These are phyloP conservation scores for Biston stratarius DNA, from an alignment of 2,888 invertebrate species.

Conservation along the genomic window DNA sequence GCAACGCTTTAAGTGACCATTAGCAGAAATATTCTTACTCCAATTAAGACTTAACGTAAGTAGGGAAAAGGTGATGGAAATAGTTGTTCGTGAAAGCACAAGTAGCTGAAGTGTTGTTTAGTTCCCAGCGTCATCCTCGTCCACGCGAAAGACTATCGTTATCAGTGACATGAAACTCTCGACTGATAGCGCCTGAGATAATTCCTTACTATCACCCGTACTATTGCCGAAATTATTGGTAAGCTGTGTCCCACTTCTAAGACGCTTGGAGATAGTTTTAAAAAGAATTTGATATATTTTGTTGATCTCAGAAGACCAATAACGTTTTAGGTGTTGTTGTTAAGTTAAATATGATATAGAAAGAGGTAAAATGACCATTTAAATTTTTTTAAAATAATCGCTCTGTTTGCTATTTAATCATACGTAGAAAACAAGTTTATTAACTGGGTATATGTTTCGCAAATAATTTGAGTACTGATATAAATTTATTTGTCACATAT, in stretches of 20 bases:
- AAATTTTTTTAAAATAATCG: too few species aligned
- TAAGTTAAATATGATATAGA: too few species aligned
- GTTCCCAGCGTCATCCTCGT: slow-evolving; percentile 6
- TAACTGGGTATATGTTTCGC: too few species aligned
- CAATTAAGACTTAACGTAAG: not conserved
- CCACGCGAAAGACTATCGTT: slow-evolving; percentile 30
- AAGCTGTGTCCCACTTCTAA: slow-evolving; percentile 34
- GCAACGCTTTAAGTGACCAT: too few species aligned
- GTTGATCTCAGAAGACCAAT: too few species aligned
- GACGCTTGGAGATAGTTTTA: slow-evolving; percentile 6
- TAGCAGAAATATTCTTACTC: too few species aligned
- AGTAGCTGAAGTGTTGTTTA: not conserved
- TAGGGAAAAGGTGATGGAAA: not conserved
- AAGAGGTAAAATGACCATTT: too few species aligned
- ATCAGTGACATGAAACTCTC: slow-evolving; percentile 39
- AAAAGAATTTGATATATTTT: slow-evolving; percentile 14
- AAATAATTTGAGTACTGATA: too few species aligned
- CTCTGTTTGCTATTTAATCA: too few species aligned
- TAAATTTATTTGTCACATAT: too few species aligned
- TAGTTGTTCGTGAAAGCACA: not conserved
- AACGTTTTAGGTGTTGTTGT: too few species aligned
- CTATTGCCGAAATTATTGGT: slow-evolving; percentile 43
- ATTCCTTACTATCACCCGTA: slow-evolving; percentile 49
- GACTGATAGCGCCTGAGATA: slow-evolving; percentile 44
- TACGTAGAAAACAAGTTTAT: too few species aligned